These are phyloP conservation scores for Physella acuta DNA, from an alignment of 1,140 invertebrate species.

Conservation along the genomic window DNA sequence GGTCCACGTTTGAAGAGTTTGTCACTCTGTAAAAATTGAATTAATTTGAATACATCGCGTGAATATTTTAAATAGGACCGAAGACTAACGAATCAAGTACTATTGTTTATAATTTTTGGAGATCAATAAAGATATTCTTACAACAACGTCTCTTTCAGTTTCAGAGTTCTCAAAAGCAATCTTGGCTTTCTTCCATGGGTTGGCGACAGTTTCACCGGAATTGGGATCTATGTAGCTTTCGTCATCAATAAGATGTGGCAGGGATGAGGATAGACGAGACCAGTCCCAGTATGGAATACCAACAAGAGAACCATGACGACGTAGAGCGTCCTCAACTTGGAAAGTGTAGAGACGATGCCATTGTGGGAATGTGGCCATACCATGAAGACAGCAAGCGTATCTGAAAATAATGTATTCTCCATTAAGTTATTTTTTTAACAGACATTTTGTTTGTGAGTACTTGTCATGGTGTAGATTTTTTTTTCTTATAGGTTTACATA, in stretches of 20 bases:
- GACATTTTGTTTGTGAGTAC: too few relatives aligned
- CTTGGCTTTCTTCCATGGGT: slow-evolving; percentile 26
- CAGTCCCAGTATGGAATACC: slow-evolving; percentile 38
- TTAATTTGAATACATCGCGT: too few relatives aligned
- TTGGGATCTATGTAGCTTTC: slow-evolving; percentile 13
- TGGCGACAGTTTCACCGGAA: slow-evolving; percentile 10
- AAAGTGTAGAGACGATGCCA: slow-evolving; percentile 39
- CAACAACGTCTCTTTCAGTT: slow-evolving; percentile 12
- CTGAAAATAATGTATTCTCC: too few relatives aligned
- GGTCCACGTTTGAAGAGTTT: slow-evolving; percentile 15
- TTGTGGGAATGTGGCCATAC: slow-evolving; percentile 37
- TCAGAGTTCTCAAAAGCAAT: slow-evolving; percentile 15
- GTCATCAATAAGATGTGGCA: slow-evolving; percentile 24
- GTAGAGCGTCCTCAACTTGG: slow-evolving; percentile 36
- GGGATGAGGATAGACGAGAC: not conserved
- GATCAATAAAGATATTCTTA: slow-evolving; percentile 5
- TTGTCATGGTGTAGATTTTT: too few relatives aligned
- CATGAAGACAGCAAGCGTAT: slow-evolving; percentile 36
- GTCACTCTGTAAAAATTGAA: not conserved
- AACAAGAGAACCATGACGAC: slow-evolving; percentile 29
- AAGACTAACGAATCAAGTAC: not conserved
- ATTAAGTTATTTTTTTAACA: too few relatives aligned
- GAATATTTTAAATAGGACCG: not conserved
- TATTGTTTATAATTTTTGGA: not conserved
- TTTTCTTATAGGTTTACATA: too few relatives aligned